Base-by-base conservation (phyloP, 2,797 vertebrate genomes). In the Lophius americanus region DNA sequence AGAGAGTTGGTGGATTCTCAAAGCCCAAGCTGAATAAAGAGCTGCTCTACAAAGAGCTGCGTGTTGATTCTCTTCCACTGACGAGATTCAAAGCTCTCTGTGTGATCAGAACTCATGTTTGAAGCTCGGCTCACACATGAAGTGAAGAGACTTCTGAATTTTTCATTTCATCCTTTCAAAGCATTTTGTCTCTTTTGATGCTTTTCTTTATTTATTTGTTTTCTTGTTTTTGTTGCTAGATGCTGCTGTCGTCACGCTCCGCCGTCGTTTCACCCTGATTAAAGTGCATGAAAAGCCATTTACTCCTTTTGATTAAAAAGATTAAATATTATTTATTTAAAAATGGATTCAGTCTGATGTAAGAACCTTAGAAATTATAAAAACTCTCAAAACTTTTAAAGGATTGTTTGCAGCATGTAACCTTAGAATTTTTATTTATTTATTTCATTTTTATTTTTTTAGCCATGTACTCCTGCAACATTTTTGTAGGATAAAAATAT, bases 31-130 rank as follows among this genome's bases (percentile, higher is more conserved):
- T 54, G 57, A 62, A 60, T 14, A 53, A 39, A 44, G 13, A 57
- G n/a, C 52, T 2, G 7, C 10, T 6, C 23, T 8, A 37, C 47
- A 46, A 59, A 54, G n/a, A 33, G 33, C 59, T 38, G 6, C 6
- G 36, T 58, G 62, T 60, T 70, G 60, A 48, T 52, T 56, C 38
- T 8, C 54, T 32, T 62, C 48, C 58, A 69, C 47, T 38, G 61
- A 64, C 49, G 48, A 54, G 75, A 74, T 61, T 72, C 54, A 38
- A 48, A 63, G 72, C 33, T 62, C 57, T 11, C 14, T 9, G 44
- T 9, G 0, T 61, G 68, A 62, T 64, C 51, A 23, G 23, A 23
- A 23, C 23, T 23, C 54, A 51, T 58, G 14, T 44, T 14, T 46
- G 58, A 48, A 13, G 55, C 58, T 60, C 66, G 42, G 38, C 69